phyloP scores from a whole-genome alignment of 2,888 invertebrate genomes.

The Cacoxenus indagator region DNA sequence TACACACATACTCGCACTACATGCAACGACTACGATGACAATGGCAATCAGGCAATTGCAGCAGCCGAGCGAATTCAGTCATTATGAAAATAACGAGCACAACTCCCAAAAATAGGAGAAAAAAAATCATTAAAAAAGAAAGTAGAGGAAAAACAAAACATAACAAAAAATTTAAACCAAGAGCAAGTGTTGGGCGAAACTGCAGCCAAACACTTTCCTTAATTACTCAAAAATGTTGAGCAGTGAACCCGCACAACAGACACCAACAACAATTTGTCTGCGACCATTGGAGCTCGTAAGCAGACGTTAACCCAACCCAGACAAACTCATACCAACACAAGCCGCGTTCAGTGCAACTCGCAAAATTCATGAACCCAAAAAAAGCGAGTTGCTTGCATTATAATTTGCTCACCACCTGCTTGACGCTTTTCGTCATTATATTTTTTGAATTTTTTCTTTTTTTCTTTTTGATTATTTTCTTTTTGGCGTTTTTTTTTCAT shows the following conservation, averaged over 20 bases:
- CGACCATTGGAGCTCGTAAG: too few relatives aligned
- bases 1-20: conserved; percentile 19
- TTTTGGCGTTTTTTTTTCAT: conserved; percentile 25
- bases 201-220: conserved; percentile 40
- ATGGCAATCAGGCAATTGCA: conserved; percentile 1
- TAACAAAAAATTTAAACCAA: background rate
- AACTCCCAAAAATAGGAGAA: background rate
- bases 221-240: conserved; percentile 61
- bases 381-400: conserved; percentile 51
- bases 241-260: conserved; percentile 48
- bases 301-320: background rate
- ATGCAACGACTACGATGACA: background rate
- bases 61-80: conserved; percentile 3
- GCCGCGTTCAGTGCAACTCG: background rate
- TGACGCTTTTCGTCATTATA: conserved; percentile 54
- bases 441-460: conserved; percentile 20
- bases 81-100: conserved; percentile 5
- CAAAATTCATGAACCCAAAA: too few relatives aligned
- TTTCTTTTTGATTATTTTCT: conserved; percentile 33
- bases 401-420: conserved; percentile 35
- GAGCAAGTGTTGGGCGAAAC: conserved; percentile 4
- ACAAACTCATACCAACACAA: background rate
- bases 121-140: background rate
- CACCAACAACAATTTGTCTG: conserved; percentile 28
- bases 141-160: background rate